Evolutionary conservation across 2,888 invertebrate species (phyloP).

Genomic region (Aradus depressus): DNA sequence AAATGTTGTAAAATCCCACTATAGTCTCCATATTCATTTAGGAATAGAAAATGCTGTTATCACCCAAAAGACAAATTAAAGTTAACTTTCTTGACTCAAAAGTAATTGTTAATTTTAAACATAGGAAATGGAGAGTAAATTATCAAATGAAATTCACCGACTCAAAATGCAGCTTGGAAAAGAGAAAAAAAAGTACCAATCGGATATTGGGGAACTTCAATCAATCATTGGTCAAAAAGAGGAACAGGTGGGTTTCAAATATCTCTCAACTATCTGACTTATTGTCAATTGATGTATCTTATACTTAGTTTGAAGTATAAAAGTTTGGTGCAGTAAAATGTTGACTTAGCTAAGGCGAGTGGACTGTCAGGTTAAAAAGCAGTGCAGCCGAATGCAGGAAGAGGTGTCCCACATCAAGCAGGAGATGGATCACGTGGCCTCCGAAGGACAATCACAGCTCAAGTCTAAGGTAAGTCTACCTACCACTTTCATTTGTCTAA

Average conservation of each 20-base stretch:
- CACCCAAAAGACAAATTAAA: too few species aligned
- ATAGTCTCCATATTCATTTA: too few species aligned
- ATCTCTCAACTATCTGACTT: not conserved
- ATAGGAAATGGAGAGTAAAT: conserved; percentile 5
- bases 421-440: conserved; percentile 8
- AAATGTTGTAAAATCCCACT: too few species aligned
- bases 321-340: not conserved
- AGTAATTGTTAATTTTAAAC: too few species aligned
- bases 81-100: too few species aligned
- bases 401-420: conserved; percentile 5
- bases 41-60: too few species aligned
- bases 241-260: conserved; percentile 2
- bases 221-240: not conserved
- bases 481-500: not conserved
- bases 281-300: not conserved
- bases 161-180: conserved; percentile 4
- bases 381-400: conserved; percentile 13
- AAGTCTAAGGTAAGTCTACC: conserved; percentile 3
- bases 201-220: not conserved
- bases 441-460: conserved; percentile 10
- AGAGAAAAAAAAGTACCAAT: conserved; percentile 1
- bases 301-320: not conserved
- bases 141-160: conserved; percentile 2
- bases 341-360: conserved; percentile 3
- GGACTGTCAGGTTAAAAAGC: conserved; percentile 11